These are phyloP conservation scores for Botia almorhae DNA, from an alignment of 2,797 vertebrate species.

Conservation along the genomic window DNA sequence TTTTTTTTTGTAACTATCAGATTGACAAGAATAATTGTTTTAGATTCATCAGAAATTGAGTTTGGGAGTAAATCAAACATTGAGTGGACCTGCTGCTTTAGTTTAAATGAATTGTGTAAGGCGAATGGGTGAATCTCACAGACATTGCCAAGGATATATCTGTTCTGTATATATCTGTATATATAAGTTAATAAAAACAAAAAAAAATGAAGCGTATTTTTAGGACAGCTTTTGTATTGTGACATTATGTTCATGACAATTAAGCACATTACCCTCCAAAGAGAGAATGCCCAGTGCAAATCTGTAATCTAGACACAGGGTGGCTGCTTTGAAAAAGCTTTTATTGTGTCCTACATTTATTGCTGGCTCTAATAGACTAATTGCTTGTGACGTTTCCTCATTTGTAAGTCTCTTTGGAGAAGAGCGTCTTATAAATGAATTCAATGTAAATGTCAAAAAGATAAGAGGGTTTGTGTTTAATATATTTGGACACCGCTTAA, in stretches of 20 bases:
- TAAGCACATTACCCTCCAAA: not conserved
- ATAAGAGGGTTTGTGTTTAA: not conserved
- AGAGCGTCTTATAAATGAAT: not conserved
- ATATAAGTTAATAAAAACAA: not conserved
- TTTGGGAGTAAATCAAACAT: not conserved
- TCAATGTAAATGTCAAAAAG: not conserved
- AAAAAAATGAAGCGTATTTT: not conserved
- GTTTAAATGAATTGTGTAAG: not conserved
- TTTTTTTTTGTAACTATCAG: not conserved
- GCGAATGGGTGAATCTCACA: not conserved
- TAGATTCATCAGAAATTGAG: slow-evolving; percentile 1
- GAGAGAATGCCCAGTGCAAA: not conserved
- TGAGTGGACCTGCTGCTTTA: not conserved
- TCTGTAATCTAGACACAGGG: not conserved
- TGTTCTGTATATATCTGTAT: too few relatives aligned
- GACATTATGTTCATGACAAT: not conserved
- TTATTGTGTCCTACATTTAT: not conserved
- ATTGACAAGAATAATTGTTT: not conserved
- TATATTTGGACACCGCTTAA: not conserved
- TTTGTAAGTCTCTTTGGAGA: not conserved
- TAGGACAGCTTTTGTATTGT: not conserved
- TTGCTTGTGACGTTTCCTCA: not conserved
- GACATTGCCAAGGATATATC: not conserved
- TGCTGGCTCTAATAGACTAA: not conserved
- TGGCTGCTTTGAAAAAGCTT: not conserved